Evolutionary conservation across 2,113 vertebrate genomes (phyloP).

Genomic region (Diadophis punctatus): DNA sequence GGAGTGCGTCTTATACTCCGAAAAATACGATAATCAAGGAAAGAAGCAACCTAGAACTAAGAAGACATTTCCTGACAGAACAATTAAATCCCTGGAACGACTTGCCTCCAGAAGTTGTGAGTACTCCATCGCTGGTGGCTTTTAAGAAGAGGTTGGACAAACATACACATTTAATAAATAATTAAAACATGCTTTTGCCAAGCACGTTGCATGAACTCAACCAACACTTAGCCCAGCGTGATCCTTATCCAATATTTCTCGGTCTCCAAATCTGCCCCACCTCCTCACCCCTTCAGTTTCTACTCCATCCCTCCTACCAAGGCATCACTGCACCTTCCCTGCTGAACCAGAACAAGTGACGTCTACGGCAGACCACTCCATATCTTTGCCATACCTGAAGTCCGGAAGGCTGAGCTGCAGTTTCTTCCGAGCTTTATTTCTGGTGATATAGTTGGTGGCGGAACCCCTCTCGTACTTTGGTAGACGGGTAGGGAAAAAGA

Average conservation of each 20-base stretch:
- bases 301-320: neutral
- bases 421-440: constrained; percentile 94
- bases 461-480: constrained; percentile 82
- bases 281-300: neutral
- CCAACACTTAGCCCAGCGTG: no score
- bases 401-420: constrained; percentile 87
- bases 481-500: neutral
- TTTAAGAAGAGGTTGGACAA: no score
- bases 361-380: neutral
- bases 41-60: no score
- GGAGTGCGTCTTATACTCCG: no score
- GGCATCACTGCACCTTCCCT: neutral
- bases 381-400: constrained; percentile 77
- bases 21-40: no score
- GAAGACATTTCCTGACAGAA: no score
- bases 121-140: no score
- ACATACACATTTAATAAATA: no score
- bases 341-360: neutral
- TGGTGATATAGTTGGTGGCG: constrained; percentile 93
- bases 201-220: neutral
- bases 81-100: no score
- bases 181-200: neutral
- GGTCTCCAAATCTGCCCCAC: neutral
- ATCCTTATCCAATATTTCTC: neutral
- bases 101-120: no score